Percentiles rank a stretch among this genome's conserved stretches.
Conservation (phyloP, 2,113 vertebrate species). For the Heterotilapia buettikoferi region DNA sequence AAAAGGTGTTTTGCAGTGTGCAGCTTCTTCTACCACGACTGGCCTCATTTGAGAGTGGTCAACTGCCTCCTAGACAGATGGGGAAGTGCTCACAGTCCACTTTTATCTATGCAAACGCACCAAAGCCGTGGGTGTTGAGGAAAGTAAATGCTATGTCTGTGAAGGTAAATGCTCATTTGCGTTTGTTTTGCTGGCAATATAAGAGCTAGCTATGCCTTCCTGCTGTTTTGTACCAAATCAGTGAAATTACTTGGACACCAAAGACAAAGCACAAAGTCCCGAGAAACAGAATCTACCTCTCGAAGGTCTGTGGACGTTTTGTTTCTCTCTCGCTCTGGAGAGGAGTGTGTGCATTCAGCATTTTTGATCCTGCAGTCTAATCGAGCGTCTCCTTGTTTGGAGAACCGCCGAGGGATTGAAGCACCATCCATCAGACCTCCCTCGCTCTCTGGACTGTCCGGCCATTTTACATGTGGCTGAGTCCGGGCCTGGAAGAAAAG, state of each 20-base stretch:
- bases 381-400: slow-evolving; percentile 60
- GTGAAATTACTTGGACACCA: neutral
- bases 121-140: neutral
- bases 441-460: slow-evolving; percentile 37
- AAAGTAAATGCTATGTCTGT: neutral
- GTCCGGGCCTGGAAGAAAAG: slow-evolving; percentile 12
- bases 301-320: slow-evolving; percentile 20
- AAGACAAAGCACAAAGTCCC: neutral
- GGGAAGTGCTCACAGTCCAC: neutral
- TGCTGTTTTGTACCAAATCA: neutral
- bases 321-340: neutral
- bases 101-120: neutral
- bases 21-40: neutral
- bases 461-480: slow-evolving; percentile 50
- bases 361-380: slow-evolving; percentile 61
- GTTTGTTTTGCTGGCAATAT: neutral
- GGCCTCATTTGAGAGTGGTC: neutral
- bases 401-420: slow-evolving; percentile 51
- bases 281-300: neutral
- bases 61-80: neutral
- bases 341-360: slow-evolving; percentile 55
- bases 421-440: slow-evolving; percentile 56
- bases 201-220: neutral
- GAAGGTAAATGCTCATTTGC: neutral
- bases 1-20: neutral